Evolutionary conservation across 2,797 vertebrate genomes (phyloP).

Genomic region (Knipowitschia caucasica): DNA sequence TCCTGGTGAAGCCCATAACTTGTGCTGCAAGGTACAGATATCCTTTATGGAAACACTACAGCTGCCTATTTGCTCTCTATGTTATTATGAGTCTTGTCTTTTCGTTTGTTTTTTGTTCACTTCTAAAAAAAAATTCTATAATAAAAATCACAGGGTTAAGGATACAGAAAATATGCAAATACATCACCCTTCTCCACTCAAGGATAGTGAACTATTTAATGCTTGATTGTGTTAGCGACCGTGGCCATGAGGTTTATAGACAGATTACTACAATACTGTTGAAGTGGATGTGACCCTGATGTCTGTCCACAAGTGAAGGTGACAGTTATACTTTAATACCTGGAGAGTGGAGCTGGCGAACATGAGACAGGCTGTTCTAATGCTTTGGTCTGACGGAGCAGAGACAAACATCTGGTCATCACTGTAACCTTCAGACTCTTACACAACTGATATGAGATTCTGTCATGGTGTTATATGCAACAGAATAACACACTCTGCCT

Average conservation of each 20-base stretch:
- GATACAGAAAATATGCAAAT: too few relatives aligned
- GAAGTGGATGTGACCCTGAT: not conserved
- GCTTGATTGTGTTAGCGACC: not conserved
- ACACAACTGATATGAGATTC: conserved; percentile 15
- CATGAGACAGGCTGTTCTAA: conserved; percentile 5
- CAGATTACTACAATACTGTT: not conserved
- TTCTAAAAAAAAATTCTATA: too few relatives aligned
- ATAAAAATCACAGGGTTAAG: too few relatives aligned
- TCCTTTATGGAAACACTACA: too few relatives aligned
- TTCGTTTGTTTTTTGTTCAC: too few relatives aligned
- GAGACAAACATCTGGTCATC: conserved; percentile 16
- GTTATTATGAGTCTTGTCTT: too few relatives aligned
- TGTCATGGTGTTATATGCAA: not conserved
- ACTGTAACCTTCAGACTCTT: conserved; percentile 31
- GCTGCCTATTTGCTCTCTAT: too few relatives aligned
- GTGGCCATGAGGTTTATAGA: not conserved
- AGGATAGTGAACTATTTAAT: not conserved
- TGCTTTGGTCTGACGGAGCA: conserved; percentile 18
- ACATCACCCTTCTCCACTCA: too few relatives aligned
- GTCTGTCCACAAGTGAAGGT: not conserved
- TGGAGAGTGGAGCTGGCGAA: not conserved
- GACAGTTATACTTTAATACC: conserved; percentile 3
- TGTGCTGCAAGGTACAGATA: too few relatives aligned
- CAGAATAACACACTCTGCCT: not conserved
- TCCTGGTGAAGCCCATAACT: too few relatives aligned